A percentile compares a stretch with the other conserved stretches of the same genome.
These are phyloP conservation scores for Lasiurus borealis DNA, from an alignment of 2,113 vertebrate genomes.

Conservation along the genomic window DNA sequence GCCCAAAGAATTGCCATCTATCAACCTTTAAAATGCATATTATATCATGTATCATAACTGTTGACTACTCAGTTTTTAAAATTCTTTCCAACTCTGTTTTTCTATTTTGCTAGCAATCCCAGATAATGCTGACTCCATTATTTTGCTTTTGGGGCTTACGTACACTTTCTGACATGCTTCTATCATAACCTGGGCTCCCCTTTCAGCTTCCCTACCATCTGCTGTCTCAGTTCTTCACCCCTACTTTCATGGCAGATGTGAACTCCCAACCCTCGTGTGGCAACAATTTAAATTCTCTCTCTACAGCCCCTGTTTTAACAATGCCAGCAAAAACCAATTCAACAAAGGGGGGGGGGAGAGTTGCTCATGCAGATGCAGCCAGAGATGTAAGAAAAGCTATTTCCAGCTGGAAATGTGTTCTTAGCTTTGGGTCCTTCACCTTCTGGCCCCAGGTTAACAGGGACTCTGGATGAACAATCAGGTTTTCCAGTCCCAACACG, in stretches of 20 bases:
- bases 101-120: not conserved
- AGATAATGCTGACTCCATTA: not conserved
- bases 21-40: not conserved
- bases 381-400: conserved; percentile 46
- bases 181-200: not conserved
- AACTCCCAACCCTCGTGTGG: conserved; percentile 23
- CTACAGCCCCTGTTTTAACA: not conserved
- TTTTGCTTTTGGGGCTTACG: not conserved
- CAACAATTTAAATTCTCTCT: conserved; percentile 56
- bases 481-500: conserved; percentile 87
- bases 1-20: not conserved
- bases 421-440: conserved; percentile 70
- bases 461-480: conserved; percentile 83
- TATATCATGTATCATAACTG: not conserved
- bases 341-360: not conserved
- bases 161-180: not conserved
- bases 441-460: conserved; percentile 87
- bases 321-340: not conserved
- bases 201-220: not conserved
- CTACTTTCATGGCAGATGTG: not conserved
- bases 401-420: conserved; percentile 61
- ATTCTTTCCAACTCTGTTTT: not conserved
- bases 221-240: not conserved
- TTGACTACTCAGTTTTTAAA: not conserved
- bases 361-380: not conserved